Conservation (phyloP, 2,113 vertebrate genomes). For the Steatornis caripensis region DNA sequence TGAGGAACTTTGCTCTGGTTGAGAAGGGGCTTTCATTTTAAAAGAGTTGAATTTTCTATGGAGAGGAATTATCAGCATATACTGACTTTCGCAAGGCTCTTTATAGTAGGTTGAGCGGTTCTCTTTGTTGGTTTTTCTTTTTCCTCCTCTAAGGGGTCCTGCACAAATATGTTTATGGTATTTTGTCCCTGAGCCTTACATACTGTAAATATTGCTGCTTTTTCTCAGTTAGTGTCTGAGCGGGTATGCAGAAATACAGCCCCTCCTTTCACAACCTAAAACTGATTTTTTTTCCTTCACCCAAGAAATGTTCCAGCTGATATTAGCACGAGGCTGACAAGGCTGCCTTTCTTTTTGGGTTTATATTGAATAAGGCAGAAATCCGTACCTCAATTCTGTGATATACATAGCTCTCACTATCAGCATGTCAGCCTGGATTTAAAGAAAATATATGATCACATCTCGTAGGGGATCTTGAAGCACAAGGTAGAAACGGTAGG, state of each 20-base stretch:
- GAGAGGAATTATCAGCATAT: neutral
- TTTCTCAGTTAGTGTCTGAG: neutral
- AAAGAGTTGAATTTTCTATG: neutral
- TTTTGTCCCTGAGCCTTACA: neutral
- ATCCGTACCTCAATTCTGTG: neutral
- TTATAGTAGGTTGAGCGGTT: neutral
- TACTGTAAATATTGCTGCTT: neutral
- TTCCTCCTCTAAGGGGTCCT: neutral
- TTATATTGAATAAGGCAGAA: neutral
- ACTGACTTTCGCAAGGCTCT: neutral
- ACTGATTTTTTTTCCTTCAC: neutral
- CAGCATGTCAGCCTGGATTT: neutral
- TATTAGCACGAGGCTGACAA: neutral
- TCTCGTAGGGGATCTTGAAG: neutral
- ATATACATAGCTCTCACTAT: neutral
- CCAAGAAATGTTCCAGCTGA: neutral
- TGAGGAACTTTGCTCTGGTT: neutral
- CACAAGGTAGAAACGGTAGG: neutral
- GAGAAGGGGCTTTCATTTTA: neutral
- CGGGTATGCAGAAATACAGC: neutral
- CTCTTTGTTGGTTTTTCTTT: neutral
- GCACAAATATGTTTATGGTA: neutral
- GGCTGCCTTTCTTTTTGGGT: neutral
- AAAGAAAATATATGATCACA: constrained; percentile 19
- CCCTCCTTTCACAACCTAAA: neutral